Evolutionary conservation across 1,140 invertebrate species (phyloP).

Genomic region (Armadillidium nasatum): DNA sequence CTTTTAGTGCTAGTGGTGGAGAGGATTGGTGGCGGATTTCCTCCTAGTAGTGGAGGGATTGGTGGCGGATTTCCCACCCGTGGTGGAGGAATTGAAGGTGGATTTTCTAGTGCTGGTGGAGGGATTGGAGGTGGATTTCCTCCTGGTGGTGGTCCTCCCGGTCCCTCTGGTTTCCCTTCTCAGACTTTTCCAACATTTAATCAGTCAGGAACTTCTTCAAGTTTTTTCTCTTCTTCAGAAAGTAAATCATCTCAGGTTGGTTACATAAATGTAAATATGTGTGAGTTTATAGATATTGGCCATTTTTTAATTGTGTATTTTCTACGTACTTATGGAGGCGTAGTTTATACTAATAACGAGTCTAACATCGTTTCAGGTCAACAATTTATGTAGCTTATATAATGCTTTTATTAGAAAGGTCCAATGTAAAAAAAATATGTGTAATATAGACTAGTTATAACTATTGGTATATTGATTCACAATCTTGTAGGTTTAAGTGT

Average conservation of each 20-base stretch:
- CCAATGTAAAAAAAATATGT: too few species aligned
- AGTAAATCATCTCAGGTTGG: conserved; percentile 45
- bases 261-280: conserved; percentile 6
- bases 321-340: too few species aligned
- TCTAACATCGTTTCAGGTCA: too few species aligned
- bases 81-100: neutral
- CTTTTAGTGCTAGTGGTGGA: neutral
- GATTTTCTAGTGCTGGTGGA: neutral
- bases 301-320: too few species aligned
- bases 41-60: neutral
- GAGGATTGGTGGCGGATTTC: neutral
- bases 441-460: too few species aligned
- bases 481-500: too few species aligned
- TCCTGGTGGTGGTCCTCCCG: conserved; percentile 16
- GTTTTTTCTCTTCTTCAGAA: conserved; percentile 43
- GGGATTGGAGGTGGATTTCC: conserved; percentile 24
- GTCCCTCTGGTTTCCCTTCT: conserved; percentile 31
- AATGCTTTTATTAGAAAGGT: too few species aligned
- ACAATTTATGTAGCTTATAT: too few species aligned
- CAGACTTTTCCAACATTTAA: conserved; percentile 32
- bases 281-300: too few species aligned
- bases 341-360: too few species aligned
- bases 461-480: too few species aligned
- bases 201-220: conserved; percentile 37
- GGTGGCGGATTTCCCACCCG: neutral